These are phyloP conservation scores for Lepus townsendii DNA, from an alignment of 2,797 vertebrate species.

Conservation along the genomic window DNA sequence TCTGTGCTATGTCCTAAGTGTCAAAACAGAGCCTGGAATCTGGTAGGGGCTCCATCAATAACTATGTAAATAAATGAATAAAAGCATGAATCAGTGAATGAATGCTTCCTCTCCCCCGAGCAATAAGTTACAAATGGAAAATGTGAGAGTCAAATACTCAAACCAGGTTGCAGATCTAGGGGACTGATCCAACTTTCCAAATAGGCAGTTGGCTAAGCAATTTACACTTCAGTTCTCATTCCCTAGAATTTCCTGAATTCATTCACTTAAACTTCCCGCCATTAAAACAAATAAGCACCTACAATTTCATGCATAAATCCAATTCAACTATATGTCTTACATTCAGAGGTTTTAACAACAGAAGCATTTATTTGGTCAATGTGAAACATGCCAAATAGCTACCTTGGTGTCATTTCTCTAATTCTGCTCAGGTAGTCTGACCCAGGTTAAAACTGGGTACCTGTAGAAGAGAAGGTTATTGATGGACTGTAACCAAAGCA, in stretches of 20 bases:
- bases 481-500: background rate
- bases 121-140: slow-evolving; percentile 38
- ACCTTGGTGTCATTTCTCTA: slow-evolving; percentile 4
- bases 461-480: slow-evolving; percentile 1
- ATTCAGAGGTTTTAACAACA: slow-evolving; percentile 32
- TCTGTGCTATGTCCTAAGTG: background rate
- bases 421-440: slow-evolving; percentile 11
- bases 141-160: slow-evolving; percentile 44
- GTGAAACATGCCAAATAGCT: background rate
- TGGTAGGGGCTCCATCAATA: background rate
- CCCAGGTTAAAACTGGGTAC: background rate
- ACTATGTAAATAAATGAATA: background rate
- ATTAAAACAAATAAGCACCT: slow-evolving; percentile 22
- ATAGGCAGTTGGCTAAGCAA: background rate
- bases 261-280: background rate
- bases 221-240: slow-evolving; percentile 10
- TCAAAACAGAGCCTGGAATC: background rate
- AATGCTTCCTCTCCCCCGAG: background rate
- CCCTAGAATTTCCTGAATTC: slow-evolving; percentile 9
- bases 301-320: background rate
- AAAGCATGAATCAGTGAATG: background rate
- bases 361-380: slow-evolving; percentile 51
- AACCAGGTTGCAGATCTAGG: background rate
- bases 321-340: background rate
- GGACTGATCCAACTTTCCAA: background rate